Conservation (phyloP, 2,797 vertebrate genomes). For the Argentina silus region DNA sequence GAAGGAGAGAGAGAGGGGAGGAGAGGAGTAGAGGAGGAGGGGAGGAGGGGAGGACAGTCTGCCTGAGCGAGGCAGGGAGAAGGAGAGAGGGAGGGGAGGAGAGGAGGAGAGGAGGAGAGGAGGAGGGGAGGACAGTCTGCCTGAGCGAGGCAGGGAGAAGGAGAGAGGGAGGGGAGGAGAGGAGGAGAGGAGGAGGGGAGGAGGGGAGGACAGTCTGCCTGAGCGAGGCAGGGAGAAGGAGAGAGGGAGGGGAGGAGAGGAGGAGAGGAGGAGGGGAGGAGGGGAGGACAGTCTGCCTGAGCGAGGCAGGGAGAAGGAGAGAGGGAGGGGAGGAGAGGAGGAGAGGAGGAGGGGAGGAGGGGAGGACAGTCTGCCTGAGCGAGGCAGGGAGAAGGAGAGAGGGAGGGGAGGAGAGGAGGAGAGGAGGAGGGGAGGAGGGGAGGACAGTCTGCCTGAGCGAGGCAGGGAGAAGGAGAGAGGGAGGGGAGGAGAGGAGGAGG, state of each 20-base stretch:
- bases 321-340: not conserved
- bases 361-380: conserved; percentile 16
- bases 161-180: no score
- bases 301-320: conserved; percentile 28
- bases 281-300: no score
- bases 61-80: no score
- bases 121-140: conserved; percentile 10
- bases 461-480: no score
- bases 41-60: conserved; percentile 13
- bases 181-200: not conserved
- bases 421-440: not conserved
- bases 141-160: no score
- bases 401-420: conserved; percentile 14
- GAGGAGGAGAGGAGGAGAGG: no score
- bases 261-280: conserved; percentile 31
- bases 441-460: conserved; percentile 15
- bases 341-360: not conserved
- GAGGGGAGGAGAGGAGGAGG: no score
- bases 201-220: conserved; percentile 6
- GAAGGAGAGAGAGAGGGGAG: conserved; percentile 23
- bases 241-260: conserved; percentile 4
- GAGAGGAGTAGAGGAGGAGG: no score
- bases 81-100: no score
- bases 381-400: not conserved
- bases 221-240: conserved; percentile 21